Evolutionary conservation across 1,140 invertebrate species (phyloP).

Genomic region (Pemphigus obesinymphae): DNA sequence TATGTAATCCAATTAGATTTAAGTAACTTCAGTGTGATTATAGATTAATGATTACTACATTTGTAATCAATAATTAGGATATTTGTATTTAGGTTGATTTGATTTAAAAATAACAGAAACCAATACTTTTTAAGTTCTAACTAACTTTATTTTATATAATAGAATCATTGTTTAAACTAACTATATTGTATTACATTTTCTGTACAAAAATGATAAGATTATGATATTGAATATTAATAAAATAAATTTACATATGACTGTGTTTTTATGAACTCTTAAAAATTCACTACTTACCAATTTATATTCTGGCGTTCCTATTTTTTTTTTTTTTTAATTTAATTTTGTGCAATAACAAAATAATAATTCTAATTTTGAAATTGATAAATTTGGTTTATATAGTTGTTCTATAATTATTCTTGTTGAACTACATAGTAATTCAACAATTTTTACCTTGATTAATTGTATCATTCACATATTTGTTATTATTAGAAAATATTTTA

Average conservation of each 20-base stretch:
- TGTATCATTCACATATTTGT: neutral
- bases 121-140: neutral
- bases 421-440: neutral
- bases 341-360: neutral
- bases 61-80: neutral
- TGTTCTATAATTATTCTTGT: neutral
- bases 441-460: neutral
- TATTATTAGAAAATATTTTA: slow-evolving; percentile 4
- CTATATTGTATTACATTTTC: neutral
- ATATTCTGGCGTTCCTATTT: slow-evolving; percentile 14
- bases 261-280: neutral
- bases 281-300: slow-evolving; percentile 1
- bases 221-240: slow-evolving; percentile 8
- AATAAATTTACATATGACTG: neutral
- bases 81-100: neutral
- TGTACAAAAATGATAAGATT: neutral
- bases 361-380: neutral
- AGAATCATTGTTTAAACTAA: neutral
- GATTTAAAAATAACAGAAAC: neutral
- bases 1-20: slow-evolving; percentile 2
- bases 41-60: neutral
- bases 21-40: neutral
- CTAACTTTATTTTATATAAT: neutral
- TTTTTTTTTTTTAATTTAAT: neutral
- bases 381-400: neutral